Base-by-base conservation (phyloP, 2,113 vertebrate species). In the Plectropomus leopardus region DNA sequence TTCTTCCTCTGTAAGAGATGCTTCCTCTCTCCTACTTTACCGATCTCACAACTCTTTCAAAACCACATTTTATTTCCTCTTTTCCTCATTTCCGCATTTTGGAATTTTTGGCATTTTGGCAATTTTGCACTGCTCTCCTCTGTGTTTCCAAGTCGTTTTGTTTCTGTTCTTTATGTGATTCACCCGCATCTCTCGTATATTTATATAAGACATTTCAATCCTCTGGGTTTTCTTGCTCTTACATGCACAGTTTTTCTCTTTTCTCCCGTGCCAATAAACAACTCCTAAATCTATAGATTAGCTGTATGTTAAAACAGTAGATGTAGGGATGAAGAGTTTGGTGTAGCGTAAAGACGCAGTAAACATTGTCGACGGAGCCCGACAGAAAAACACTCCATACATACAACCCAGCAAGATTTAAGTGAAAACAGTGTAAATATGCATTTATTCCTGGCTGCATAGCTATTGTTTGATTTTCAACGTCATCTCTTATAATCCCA, bases 401-500 rank as follows among this genome's bases (percentile, higher is more conserved):
- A 71, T 84, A 69, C 55, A 78, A 59, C 47, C 53, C 71, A 14
- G 17, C 2, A 48, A 80, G 64, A 80, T 67, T 63, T 16, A 21
- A 74, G 59, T 55, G 45, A 54, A 85, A 91, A 65, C 71, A 53
- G 74, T 54, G 72, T 63, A 88, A 89, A 85, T 59, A 87, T 54
- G 65, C 32, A 4, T 78, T 68, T 57, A 78, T 83, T 88, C 69
- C 68, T 3, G 58, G 44, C 73, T 40, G 78, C 50, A 2, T 36
- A 45, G 55, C 66, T 80, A 69, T 73, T 82, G 86, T 86, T 92
- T 84, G 19, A 40, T 28, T 85, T 80, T 47, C 80, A 82, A 50
- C 83, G 26, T 79, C 87, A 77, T 87, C 75, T 81, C 44, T 80
- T 69, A 66, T 92, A 93, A 93, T 93, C 91, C 84, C 85, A 57